These are phyloP conservation scores for Caloenas nicobarica DNA, from an alignment of 2,113 vertebrate genomes.

Conservation along the genomic window DNA sequence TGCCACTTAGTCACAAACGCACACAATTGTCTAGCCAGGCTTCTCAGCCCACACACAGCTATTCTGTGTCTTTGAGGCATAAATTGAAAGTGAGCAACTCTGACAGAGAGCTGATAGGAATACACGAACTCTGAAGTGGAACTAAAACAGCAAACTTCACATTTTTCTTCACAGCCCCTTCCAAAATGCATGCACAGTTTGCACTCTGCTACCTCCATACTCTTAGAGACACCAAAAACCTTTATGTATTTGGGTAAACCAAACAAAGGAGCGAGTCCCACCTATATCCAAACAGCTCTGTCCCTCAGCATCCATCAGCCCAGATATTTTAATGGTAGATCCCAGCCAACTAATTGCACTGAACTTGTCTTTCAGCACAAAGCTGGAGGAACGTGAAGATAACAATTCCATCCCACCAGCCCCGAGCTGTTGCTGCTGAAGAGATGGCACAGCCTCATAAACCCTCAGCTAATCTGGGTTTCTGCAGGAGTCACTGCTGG, in stretches of 20 bases:
- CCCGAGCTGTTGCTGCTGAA: not conserved
- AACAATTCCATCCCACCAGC: not conserved
- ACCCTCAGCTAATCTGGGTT: not conserved
- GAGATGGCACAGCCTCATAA: not conserved
- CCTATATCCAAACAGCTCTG: rapidly evolving
- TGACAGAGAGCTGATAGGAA: not conserved
- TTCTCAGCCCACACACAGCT: not conserved
- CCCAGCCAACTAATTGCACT: not conserved
- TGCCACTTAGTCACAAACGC: not conserved
- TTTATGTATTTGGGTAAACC: not conserved
- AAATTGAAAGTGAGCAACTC: not conserved
- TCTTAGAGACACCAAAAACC: not conserved
- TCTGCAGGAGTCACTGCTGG: not conserved
- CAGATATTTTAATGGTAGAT: too few species aligned
- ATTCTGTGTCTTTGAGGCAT: not conserved
- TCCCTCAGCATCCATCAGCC: not conserved
- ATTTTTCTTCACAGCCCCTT: not conserved
- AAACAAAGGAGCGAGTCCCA: not conserved
- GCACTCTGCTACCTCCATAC: rapidly evolving
- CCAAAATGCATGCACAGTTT: not conserved
- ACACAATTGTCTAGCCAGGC: not conserved
- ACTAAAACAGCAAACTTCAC: not conserved
- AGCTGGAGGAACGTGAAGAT: not conserved
- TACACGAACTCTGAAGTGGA: not conserved
- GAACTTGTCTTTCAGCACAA: not conserved